These are phyloP conservation scores for Austrolebias charrua DNA, from an alignment of 2,797 vertebrate genomes.

Conservation along the genomic window DNA sequence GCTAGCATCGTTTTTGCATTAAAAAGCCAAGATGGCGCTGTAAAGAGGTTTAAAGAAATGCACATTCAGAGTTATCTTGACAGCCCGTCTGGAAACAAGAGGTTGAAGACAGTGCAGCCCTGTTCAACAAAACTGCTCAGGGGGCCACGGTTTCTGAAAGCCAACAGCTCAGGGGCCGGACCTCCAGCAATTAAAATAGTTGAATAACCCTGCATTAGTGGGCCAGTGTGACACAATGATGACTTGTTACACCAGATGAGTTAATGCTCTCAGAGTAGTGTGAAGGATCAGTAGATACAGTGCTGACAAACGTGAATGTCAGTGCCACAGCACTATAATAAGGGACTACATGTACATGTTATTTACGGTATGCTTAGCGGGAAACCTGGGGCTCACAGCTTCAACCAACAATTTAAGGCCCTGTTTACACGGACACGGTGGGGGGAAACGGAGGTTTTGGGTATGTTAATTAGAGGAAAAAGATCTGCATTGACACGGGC, in stretches of 20 bases:
- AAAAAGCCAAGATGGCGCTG: neutral
- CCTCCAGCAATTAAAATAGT: too few species aligned
- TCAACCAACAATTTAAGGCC: neutral
- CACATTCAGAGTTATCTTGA: slow-evolving; percentile 5
- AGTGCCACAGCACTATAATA: slow-evolving; percentile 44
- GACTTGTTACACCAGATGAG: slow-evolving; percentile 13
- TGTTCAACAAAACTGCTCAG: too few species aligned
- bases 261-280: slow-evolving; percentile 47
- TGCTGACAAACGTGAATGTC: slow-evolving; percentile 56
- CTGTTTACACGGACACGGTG: too few species aligned
- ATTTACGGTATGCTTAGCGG: neutral
- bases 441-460: too few species aligned
- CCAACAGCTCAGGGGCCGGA: too few species aligned
- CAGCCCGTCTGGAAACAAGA: slow-evolving; percentile 8
- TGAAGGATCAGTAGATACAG: slow-evolving; percentile 51
- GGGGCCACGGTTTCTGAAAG: too few species aligned
- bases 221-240: slow-evolving; percentile 33
- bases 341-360: slow-evolving; percentile 20
- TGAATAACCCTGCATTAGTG: too few species aligned
- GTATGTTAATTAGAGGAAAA: too few species aligned
- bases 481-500: too few species aligned
- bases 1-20: neutral
- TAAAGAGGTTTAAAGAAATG: neutral
- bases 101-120: slow-evolving; percentile 8
- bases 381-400: slow-evolving; percentile 1